Evolutionary conservation across 2,797 vertebrate genomes (phyloP).

Genomic region (Onychomys torridus): DNA sequence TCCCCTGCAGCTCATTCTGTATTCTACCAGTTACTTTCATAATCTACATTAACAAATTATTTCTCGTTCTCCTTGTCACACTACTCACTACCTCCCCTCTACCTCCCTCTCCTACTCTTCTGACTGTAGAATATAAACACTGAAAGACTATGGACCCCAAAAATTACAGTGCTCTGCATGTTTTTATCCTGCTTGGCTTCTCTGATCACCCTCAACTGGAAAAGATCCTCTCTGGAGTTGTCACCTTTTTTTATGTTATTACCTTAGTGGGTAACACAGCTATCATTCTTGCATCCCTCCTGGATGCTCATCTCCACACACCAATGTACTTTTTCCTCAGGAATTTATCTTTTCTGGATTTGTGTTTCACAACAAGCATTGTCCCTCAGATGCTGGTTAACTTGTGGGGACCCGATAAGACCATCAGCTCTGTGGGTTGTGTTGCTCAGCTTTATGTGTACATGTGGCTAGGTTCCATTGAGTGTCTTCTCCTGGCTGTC

Average conservation of each 20-base stretch:
- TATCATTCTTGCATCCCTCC: constrained; percentile 63
- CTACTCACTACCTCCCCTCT: not conserved
- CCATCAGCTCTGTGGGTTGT: constrained; percentile 62
- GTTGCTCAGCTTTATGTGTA: constrained; percentile 64
- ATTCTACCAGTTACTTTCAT: not conserved
- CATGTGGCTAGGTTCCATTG: constrained; percentile 70
- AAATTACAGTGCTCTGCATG: constrained; percentile 9
- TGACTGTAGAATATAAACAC: not conserved
- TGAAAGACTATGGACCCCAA: constrained; percentile 10
- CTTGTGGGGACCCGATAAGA: constrained; percentile 69
- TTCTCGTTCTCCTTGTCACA: not conserved
- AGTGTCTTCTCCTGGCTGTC: constrained; percentile 74
- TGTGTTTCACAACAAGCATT: constrained; percentile 77
- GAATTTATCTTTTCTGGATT: constrained; percentile 79
- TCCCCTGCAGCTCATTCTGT: not conserved
- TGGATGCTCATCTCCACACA: constrained; percentile 70
- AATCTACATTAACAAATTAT: not conserved
- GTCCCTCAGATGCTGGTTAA: constrained; percentile 79
- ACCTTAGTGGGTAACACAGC: constrained; percentile 60
- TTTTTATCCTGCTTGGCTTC: constrained; percentile 72
- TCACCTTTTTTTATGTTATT: constrained; percentile 62
- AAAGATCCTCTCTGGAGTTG: constrained; percentile 57
- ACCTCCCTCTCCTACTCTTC: not conserved
- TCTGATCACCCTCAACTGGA: constrained; percentile 62
- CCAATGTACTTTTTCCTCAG: constrained; percentile 81